Evolutionary conservation across 2,113 vertebrate genomes (phyloP).

Genomic region (Pampusana beccarii): DNA sequence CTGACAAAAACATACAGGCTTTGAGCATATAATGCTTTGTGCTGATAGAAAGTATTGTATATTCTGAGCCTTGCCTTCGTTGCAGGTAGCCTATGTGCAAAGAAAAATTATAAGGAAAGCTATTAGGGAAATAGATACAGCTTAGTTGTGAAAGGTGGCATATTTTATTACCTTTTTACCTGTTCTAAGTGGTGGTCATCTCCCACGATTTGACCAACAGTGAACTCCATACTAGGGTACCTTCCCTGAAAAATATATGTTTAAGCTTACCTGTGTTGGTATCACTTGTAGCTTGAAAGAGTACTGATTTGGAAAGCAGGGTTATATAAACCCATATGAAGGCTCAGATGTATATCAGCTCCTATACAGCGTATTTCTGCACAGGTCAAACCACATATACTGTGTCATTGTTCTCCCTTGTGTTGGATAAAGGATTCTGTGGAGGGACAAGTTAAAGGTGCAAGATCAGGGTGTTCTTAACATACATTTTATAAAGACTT

Average conservation of each 20-base stretch:
- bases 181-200: background rate
- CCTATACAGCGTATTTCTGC: background rate
- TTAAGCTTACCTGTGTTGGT: background rate
- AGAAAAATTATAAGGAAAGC: background rate
- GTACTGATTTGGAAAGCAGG: background rate
- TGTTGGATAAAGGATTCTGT: background rate
- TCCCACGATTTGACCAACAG: accelerated
- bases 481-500: background rate
- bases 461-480: background rate
- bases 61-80: background rate
- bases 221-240: background rate
- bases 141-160: background rate
- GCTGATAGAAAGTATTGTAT: background rate
- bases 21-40: background rate
- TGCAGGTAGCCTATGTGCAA: background rate
- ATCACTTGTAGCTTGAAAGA: background rate
- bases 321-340: background rate
- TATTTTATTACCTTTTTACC: background rate
- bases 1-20: background rate
- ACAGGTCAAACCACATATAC: background rate
- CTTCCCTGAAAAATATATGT: background rate
- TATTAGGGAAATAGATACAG: background rate
- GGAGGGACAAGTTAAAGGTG: background rate
- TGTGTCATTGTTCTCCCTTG: background rate
- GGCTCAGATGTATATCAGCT: background rate